Conservation (phyloP, 2,113 vertebrate genomes). For the Microtus richardsoni region DNA sequence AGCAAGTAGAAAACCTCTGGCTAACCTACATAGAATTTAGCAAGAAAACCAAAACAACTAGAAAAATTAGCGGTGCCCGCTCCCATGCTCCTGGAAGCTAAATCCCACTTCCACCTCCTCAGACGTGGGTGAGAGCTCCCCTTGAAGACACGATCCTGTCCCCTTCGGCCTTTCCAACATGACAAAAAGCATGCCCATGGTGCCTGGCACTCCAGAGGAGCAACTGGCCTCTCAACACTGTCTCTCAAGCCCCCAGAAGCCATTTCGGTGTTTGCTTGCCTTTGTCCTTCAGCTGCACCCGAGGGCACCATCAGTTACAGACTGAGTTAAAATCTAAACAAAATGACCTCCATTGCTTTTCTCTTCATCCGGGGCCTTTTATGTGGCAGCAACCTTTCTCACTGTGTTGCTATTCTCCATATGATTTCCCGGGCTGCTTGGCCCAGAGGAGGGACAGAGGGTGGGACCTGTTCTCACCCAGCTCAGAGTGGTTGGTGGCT, state of each 20-base stretch:
- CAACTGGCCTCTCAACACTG: not conserved
- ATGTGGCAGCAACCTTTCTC: not conserved
- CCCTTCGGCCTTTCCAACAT: constrained; percentile 46
- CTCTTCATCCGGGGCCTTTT: not conserved
- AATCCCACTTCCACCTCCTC: not conserved
- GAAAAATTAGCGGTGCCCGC: not conserved
- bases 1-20: not conserved
- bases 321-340: constrained; percentile 35
- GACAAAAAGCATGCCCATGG: constrained; percentile 18
- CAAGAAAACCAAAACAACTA: not conserved
- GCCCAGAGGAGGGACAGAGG: not conserved
- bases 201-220: constrained; percentile 42
- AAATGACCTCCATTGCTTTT: not conserved
- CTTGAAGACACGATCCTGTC: constrained; percentile 46
- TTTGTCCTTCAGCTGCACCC: constrained; percentile 9
- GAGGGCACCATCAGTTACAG: not conserved
- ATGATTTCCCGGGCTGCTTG: not conserved
- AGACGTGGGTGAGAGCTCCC: constrained; percentile 4
- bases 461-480: not conserved
- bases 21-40: not conserved
- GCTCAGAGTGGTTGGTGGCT: not conserved
- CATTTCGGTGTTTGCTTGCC: not conserved
- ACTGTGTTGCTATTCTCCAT: not conserved
- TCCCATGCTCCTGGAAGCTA: not conserved
- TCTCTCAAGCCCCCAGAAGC: constrained; percentile 22